Evolutionary conservation across 2,113 vertebrate species (phyloP).

Genomic region (Alethe diademata): DNA sequence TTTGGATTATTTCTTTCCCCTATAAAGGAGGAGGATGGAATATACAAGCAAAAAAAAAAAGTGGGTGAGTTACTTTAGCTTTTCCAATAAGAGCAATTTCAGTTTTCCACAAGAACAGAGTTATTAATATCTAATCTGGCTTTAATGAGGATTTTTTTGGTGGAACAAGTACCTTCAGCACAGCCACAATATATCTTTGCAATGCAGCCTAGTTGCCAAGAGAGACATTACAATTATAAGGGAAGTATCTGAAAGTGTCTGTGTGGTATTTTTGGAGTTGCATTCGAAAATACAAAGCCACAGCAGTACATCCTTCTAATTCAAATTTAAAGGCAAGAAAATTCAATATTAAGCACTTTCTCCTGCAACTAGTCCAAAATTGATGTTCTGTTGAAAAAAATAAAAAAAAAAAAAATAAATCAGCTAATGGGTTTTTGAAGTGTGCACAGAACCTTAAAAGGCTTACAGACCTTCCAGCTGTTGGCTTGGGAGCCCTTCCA

Average conservation of each 20-base stretch:
- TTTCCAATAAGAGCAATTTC: not conserved
- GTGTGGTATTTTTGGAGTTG: not conserved
- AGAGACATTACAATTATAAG: not conserved
- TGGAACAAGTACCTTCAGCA: not conserved
- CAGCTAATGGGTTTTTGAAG: not conserved
- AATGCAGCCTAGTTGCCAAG: not conserved
- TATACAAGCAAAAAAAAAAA: not conserved
- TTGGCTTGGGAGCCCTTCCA: not conserved
- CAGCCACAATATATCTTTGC: not conserved
- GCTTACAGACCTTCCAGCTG: not conserved
- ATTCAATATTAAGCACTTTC: constrained; percentile 1
- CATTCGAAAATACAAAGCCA: not conserved
- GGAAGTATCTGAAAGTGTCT: not conserved
- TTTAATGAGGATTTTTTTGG: not conserved
- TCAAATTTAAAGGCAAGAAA: constrained; percentile 9
- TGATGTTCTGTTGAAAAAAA: not conserved
- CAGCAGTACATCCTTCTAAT: not conserved
- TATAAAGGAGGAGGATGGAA: not conserved
- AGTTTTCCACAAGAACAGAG: not conserved
- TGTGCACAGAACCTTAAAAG: not conserved
- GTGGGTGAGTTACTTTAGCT: not conserved
- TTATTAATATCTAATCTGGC: not conserved
- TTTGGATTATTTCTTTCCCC: too few relatives aligned
- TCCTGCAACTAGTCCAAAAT: not conserved
- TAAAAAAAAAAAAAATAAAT: not conserved